Base-by-base conservation (phyloP, 2,797 vertebrate genomes). In the Sebastes reedi region DNA sequence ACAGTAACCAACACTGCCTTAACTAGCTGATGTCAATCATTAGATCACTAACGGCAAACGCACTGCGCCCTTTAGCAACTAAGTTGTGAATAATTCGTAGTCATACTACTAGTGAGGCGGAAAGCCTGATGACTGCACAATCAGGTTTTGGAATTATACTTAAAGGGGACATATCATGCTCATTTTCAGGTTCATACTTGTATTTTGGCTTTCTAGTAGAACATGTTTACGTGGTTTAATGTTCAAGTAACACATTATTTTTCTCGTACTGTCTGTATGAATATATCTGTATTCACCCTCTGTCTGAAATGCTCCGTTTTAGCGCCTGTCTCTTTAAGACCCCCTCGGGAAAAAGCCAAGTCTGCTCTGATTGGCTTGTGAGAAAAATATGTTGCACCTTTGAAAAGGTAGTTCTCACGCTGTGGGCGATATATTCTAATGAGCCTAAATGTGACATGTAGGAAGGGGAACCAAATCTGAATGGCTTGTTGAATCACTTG, bases 111-210 rank as follows among this genome's bases (percentile, higher is more conserved):
- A 25, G 16, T 69, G 8, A 76, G 50, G n/a, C 60, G 72, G 54
- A 67, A 75, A 39, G 10, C 14, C 68, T 36, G n/a, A 13, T 32
- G 55, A 65, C n/a, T 73, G 18, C n/a, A 67, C 27, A 50, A 25
- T 77, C 4, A 16, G 20, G 76, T 70, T 86, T 65, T 84, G 52
- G 70, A 79, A 87, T 77, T 79, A 34, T 36, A 77, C 83, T 77
- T 77, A 75, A 64, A 52, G 18, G 20, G 20, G 18, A 52, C 46
- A 20, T n/a, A 20, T 50, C 16, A 20, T 46, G 42, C 42, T 50
- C 46, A 50, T 50, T 50, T 50, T 50, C 46, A 50, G 46, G 16
- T 50, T 18, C 46, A 50, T 50, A 50, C 18, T 18, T 50, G 16
- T 50, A 2, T 50, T 50, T 50, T 20, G 16, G 16, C 7, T 50